A percentile compares a stretch with the other conserved stretches of the same genome.
phyloP scores from a whole-genome alignment of 2,797 vertebrate genomes.

The Tympanoctomys barrerae region DNA sequence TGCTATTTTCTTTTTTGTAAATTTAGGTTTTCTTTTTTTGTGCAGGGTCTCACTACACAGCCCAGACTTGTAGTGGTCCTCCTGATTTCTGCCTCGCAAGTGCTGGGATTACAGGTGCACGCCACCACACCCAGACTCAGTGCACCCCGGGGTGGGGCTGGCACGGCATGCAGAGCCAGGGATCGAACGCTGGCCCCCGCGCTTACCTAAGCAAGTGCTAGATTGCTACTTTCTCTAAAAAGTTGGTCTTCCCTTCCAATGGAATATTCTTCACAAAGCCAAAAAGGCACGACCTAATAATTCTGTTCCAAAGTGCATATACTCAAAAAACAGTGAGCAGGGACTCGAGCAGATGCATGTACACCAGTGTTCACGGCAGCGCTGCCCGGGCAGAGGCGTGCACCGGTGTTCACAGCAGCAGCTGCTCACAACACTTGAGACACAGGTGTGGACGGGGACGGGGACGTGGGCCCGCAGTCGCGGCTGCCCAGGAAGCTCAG shows the following conservation, averaged over 20 bases:
- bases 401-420: too few relatives aligned
- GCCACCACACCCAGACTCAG: too few relatives aligned
- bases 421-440: not conserved
- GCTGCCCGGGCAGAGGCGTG: conserved; percentile 81
- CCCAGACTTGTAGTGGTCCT: too few relatives aligned
- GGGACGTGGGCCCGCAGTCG: not conserved
- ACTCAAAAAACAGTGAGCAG: not conserved
- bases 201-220: conserved; percentile 77
- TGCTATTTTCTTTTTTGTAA: conserved; percentile 93
- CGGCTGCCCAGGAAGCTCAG: not conserved
- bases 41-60: too few relatives aligned
- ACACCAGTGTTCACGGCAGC: too few relatives aligned
- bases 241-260: conserved; percentile 95
- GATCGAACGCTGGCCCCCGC: too few relatives aligned
- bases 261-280: conserved; percentile 97
- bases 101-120: too few relatives aligned
- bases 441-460: not conserved
- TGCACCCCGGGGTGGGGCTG: too few relatives aligned
- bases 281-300: conserved; percentile 86
- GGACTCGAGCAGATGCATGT: conserved; percentile 82
- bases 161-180: too few relatives aligned
- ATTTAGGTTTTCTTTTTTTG: too few relatives aligned
- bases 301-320: not conserved
- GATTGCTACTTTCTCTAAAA: conserved; percentile 94
- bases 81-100: too few relatives aligned